These are phyloP conservation scores for Florisuga fusca DNA, from an alignment of 2,797 vertebrate genomes.

Conservation along the genomic window DNA sequence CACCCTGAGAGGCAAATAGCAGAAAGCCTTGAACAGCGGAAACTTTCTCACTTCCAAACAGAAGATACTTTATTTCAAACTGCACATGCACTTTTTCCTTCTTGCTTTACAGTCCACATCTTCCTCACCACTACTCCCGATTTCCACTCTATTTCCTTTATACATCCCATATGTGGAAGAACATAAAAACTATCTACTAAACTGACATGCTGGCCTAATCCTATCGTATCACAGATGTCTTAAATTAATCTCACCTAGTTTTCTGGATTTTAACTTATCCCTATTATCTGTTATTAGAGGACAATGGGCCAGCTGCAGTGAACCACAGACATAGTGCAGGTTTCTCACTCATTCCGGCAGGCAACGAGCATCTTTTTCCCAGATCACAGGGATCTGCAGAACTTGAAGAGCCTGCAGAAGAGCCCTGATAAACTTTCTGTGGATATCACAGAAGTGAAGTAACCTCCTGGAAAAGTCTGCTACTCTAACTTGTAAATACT, in stretches of 20 bases:
- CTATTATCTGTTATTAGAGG: background rate
- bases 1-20: background rate
- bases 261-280: background rate
- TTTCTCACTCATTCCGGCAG: background rate
- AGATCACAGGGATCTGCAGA: background rate
- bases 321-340: background rate
- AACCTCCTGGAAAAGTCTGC: background rate
- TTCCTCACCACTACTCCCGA: background rate
- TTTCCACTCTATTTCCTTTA: background rate
- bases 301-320: background rate
- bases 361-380: accelerated
- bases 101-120: background rate
- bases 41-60: background rate
- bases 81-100: background rate
- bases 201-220: background rate
- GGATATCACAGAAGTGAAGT: background rate
- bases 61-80: background rate
- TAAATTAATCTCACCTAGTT: background rate
- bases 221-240: background rate
- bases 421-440: background rate
- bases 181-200: background rate
- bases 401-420: background rate
- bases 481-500: background rate
- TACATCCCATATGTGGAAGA: background rate
- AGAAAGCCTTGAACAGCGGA: background rate